Evolutionary conservation across 2,888 invertebrate species (phyloP), one percentile per base, ranked within the genome.

Genomic region (Meliscaeva auricollis): DNA sequence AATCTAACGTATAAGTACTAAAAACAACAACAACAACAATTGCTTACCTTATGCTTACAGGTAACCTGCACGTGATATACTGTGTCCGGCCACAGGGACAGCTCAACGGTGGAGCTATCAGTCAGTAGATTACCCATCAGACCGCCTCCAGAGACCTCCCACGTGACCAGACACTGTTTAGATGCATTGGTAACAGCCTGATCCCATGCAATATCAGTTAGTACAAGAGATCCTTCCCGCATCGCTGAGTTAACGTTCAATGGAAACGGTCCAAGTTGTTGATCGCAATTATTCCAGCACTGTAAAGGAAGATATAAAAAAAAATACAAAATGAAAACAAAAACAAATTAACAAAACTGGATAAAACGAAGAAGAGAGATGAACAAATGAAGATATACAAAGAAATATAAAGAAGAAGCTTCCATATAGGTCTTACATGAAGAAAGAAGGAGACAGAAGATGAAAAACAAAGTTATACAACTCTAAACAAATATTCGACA

Each of bases 81-180:
- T 54, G 96, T 96, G 91, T 96, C 96, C 62, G 96, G 96, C 96
- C 96, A 96, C 68, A 96, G 93, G 76, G 96, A 96, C 88, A 96
- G 92, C 72, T 96, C 96, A 84, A 96, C 96, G 89, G 95, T 94
- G 78, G 96, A 96, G 69, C 96, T 95, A 91, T 96, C 96, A 50
- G 96, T 96, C 92, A 96, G 96, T 87, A 96, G 93, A 92, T 96
- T 96, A 87, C 96, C 96, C 92, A 96, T 96, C 82, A 96, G 93
- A 87, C 96, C 96, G 88, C 96, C 96, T 78, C 96, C 96, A 89
- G 95, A 95, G 73, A 96, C 95, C 93, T 96, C 96, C 96, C 96
- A 96, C 84, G 96, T 96, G 69, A 96, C 96, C 89, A 96, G 93
- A 92, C 96, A 96, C 79, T 96, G 90, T 74, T 90, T 90, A 62